phyloP scores from a whole-genome alignment of 2,797 vertebrate species.

The Remorina albescens region DNA sequence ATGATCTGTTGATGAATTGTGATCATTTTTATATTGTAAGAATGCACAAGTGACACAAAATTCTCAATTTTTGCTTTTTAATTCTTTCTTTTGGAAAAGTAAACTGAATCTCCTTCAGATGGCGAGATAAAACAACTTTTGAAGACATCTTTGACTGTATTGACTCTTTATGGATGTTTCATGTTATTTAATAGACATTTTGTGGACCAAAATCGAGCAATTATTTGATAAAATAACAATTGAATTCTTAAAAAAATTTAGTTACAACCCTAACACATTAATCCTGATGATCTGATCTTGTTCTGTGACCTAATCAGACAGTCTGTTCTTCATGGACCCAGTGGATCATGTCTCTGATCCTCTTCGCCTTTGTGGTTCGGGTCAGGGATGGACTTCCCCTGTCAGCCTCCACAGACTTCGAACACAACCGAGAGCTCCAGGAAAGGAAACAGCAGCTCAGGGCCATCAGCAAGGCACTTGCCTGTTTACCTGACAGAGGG shows the following conservation, averaged over 20 bases:
- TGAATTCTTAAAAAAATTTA: not conserved
- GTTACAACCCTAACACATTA: not conserved
- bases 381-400: conserved; percentile 96
- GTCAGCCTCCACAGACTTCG: conserved; percentile 96
- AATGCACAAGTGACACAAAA: not conserved
- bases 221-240: not conserved
- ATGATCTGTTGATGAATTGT: not conserved
- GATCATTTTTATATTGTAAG: not conserved
- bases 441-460: conserved; percentile 92
- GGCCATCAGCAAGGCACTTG: conserved; percentile 85
- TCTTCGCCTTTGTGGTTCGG: conserved; percentile 94
- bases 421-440: conserved; percentile 90
- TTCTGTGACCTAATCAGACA: conserved; percentile 71
- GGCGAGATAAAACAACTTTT: not conserved
- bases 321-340: conserved; percentile 84
- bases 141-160: not conserved
- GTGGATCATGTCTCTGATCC: conserved; percentile 95
- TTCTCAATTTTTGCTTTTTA: not conserved
- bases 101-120: not conserved
- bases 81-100: not conserved
- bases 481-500: conserved; percentile 86
- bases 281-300: conserved; percentile 12
- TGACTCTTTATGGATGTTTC: not conserved
- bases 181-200: not conserved
- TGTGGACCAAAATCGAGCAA: not conserved